Evolutionary conservation across 2,888 invertebrate species (phyloP).

Genomic region (Frankliniella intonsa): DNA sequence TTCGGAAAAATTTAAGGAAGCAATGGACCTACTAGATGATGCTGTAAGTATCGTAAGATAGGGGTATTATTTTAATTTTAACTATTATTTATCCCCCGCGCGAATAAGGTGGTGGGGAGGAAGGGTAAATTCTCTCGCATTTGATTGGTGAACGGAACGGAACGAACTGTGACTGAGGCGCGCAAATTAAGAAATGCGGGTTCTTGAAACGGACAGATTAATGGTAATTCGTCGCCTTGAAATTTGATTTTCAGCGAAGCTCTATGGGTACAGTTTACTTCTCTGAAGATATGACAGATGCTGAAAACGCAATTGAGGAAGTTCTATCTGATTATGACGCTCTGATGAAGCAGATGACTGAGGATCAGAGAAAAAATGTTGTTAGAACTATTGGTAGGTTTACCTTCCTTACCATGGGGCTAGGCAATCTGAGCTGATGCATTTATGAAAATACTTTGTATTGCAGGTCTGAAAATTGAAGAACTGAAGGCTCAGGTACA

Average conservation of each 20-base stretch:
- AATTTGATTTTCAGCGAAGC: neutral
- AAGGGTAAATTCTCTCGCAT: no score
- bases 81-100: neutral
- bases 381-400: neutral
- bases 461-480: neutral
- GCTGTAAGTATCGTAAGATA: neutral
- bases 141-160: no score
- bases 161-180: no score
- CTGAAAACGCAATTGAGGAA: neutral
- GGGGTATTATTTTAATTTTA: neutral
- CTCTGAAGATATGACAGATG: neutral
- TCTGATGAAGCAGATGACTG: neutral
- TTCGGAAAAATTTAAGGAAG: neutral
- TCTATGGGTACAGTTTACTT: slow-evolving; percentile 7
- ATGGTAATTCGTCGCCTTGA: neutral
- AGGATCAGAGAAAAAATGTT: neutral
- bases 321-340: neutral
- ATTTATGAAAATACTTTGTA: neutral
- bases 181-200: no score
- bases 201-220: neutral
- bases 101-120: no score
- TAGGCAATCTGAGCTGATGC: no score
- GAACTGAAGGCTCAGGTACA: slow-evolving; percentile 9
- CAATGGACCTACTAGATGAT: neutral
- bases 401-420: neutral